A percentile compares a stretch with the other conserved stretches of the same genome.
These are phyloP conservation scores for Leptarthrus brevirostris DNA, from an alignment of 2,888 invertebrate species.

Conservation along the genomic window DNA sequence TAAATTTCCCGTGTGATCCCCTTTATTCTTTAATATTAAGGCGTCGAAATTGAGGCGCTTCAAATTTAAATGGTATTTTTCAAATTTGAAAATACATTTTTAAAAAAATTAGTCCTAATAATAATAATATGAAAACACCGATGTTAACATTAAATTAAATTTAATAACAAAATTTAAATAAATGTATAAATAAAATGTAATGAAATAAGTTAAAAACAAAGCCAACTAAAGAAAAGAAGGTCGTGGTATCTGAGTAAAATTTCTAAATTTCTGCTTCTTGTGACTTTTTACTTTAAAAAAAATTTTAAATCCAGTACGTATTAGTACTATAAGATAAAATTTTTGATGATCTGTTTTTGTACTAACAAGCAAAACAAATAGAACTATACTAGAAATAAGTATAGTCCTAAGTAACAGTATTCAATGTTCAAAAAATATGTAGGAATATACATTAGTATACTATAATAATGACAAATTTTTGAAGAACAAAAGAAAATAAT, in stretches of 20 bases:
- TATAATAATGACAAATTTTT: neutral
- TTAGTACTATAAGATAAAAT: neutral
- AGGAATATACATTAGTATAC: conserved; percentile 10
- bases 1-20: no score
- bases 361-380: neutral
- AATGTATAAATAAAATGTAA: neutral
- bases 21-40: no score
- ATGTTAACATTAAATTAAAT: conserved; percentile 41
- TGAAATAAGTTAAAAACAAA: neutral
- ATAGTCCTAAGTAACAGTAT: conserved; percentile 21
- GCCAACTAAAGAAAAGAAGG: neutral
- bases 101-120: conserved; percentile 17
- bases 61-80: neutral
- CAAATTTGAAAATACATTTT: neutral
- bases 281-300: neutral
- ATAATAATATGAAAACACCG: conserved; percentile 1
- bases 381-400: conserved; percentile 23
- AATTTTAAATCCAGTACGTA: neutral
- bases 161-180: neutral
- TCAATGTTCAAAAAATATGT: conserved; percentile 14
- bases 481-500: conserved; percentile 7
- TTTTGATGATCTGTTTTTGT: neutral
- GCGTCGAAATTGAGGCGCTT: no score
- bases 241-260: neutral
- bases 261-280: no score